Evolutionary conservation across 2,888 invertebrate genomes (phyloP), one percentile per base, ranked within the genome.

Genomic region (Timema podura): DNA sequence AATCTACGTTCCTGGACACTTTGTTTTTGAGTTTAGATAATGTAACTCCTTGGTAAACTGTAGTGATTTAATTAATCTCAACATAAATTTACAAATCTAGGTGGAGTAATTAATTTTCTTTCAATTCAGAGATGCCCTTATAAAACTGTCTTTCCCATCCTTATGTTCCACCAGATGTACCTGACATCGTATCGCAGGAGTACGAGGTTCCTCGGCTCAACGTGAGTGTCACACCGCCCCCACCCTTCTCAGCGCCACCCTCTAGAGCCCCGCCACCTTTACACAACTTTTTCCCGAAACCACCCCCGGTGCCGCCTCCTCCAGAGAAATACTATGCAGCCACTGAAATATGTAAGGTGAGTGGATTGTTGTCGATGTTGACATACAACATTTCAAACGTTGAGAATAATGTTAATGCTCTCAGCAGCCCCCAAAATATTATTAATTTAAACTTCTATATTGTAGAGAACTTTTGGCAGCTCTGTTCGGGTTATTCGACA

Each of bases 301-400:
- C 73, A 13, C 74, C 75, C 0, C 75, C 75, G 1, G 73, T 76
- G n/a, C 89, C 89, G 73, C 90, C 89, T 71, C 88, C 88, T 61
- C 86, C 87, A 71, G 88, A 88, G 80, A 86, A 87, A 81, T 89
- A 89, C 82, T 90, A 89, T 82, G 89, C 89, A 75, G 88, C 89
- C 76, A 87, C 89, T 73, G 88, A 89, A 81, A 88, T 90, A 77
- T 84, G 85, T 78, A 85, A 85, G 74, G 76, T 79, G 72, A 30
- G 30, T 30, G 30, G 30, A 30, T 30, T 30, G 30, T 66, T 71
- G 61, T 15, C 54, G 30, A 30, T 30, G 30, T 30, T 30, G 30
- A 30, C 30, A 6, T 7, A 1, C 54, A 6, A 54, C 54, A 16
- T 54, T 6, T 54, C 54, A n/a, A 46, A 10, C 54, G 54, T 54